Base-by-base conservation (phyloP, 2,113 vertebrate genomes). In the Ammodramus savannarum region DNA sequence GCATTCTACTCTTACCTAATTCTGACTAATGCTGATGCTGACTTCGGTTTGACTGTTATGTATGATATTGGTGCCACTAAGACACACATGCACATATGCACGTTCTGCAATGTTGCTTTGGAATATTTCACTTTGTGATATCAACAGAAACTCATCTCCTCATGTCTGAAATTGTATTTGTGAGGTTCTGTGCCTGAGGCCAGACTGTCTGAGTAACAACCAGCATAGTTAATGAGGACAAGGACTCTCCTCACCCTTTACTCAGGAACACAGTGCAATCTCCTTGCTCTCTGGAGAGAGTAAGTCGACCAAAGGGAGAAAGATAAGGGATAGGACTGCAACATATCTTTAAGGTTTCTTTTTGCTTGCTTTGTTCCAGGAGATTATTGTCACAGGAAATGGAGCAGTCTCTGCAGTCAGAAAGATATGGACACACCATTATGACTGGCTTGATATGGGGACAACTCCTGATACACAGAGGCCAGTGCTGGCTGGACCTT, bases 301-400 rank as follows among this genome's bases (percentile, higher is more conserved):
- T 48, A 59, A 86, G 34, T 58, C 69, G 77, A 36, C n/a, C 17
- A 52, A 63, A 48, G 16, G 10, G 13, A 91, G 31, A 80, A 77
- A 73, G 74, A 49, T 52, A 86, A 74, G n/a, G 11, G 34, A 58
- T 46, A 77, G 71, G 41, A 69, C 26, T 76, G 19, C 34, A 90
- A 22, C 63, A 87, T 12, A 21, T 83, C 55, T 75, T 55, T 68
- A 74, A 87, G 84, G 41, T 83, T 89, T 89, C 11, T 57, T 85
- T 95, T 85, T 93, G 83, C 55, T 59, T 93, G 43, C 41, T 46
- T 74, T 91, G 38, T 77, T 79, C 31, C 66, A 89, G 54, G 29
- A 89, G 87, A 91, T 91, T 79, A 85, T 82, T 94, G 77, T 89
- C 85, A 89, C 41, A 93, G 91, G 87, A 94, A 95, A 73, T 41